Conservation (phyloP, 53 echinoderm and acorn worm species). For the Mesocentrotus franciscanus region DNA sequence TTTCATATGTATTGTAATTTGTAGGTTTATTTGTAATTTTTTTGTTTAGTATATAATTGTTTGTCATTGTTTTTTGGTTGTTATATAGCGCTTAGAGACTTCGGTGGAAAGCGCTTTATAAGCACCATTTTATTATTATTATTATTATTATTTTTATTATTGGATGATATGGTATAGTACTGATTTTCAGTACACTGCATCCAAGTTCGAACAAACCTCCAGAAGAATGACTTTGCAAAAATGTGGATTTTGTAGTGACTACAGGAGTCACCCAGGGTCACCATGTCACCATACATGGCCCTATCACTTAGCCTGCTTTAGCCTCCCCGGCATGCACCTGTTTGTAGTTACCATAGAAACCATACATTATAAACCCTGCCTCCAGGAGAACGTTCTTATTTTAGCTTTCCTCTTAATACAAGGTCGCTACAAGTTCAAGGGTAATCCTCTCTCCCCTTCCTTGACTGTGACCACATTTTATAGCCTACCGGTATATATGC, state of each 20-base stretch:
- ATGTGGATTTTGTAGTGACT: neutral
- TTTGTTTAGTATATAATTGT: too few relatives aligned
- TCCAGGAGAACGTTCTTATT: neutral
- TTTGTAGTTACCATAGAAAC: conserved; percentile 42
- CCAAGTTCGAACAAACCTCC: neutral
- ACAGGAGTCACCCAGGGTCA: neutral
- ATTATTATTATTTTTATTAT: too few relatives aligned
- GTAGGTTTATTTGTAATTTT: too few relatives aligned
- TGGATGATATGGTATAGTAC: too few relatives aligned
- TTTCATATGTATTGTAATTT: too few relatives aligned
- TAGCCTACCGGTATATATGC: too few relatives aligned
- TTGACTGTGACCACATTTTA: neutral
- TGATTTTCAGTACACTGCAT: too few relatives aligned
- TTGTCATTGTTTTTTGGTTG: too few relatives aligned
- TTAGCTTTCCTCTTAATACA: conserved; percentile 2
- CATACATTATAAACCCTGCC: conserved; percentile 19
- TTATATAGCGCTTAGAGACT: too few relatives aligned
- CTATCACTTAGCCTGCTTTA: neutral
- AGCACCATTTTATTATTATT: too few relatives aligned
- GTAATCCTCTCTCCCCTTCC: neutral
- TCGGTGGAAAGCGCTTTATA: too few relatives aligned
- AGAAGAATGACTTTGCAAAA: neutral
- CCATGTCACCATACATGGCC: neutral
- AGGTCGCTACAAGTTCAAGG: neutral
- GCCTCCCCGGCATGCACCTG: conserved; percentile 23